phyloP scores from a whole-genome alignment of 2,113 vertebrate genomes.

The Chauna torquata region DNA sequence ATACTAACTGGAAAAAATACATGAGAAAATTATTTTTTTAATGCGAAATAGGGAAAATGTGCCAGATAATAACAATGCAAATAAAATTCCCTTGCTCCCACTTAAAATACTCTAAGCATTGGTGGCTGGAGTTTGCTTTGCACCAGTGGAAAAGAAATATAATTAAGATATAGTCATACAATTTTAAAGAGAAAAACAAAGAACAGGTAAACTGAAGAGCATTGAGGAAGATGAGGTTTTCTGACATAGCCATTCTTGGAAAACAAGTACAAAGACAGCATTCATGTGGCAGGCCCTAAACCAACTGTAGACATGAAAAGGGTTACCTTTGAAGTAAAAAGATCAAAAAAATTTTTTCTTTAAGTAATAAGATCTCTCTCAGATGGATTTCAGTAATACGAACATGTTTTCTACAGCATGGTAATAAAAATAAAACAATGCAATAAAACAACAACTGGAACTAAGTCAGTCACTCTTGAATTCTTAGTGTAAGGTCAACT shows the following conservation, averaged over 20 bases:
- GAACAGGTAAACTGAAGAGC: neutral
- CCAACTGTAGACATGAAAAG: slow-evolving; percentile 1
- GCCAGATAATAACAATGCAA: neutral
- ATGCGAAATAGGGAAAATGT: neutral
- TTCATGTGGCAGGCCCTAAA: neutral
- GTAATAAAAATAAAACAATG: slow-evolving; percentile 68
- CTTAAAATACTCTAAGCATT: neutral
- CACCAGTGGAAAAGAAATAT: neutral
- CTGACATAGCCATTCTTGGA: neutral
- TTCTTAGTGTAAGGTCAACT: neutral
- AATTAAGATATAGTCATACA: neutral
- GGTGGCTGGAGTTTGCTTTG: neutral
- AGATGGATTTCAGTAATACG: slow-evolving; percentile 67
- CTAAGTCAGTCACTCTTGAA: neutral
- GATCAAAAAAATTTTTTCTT: slow-evolving; percentile 72
- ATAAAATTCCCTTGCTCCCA: neutral
- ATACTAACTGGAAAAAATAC: neutral
- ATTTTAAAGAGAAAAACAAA: neutral
- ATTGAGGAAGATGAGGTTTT: neutral
- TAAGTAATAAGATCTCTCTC: slow-evolving; percentile 74
- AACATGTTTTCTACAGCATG: slow-evolving; percentile 42
- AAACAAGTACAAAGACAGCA: neutral
- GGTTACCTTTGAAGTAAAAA: slow-evolving; percentile 75
- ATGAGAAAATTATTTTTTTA: neutral
- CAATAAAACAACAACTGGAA: slow-evolving; percentile 40